Percentiles rank a stretch among this genome's conserved stretches.
phyloP scores from a whole-genome alignment of 2,888 invertebrate genomes.

The Parnassius glacialis region DNA sequence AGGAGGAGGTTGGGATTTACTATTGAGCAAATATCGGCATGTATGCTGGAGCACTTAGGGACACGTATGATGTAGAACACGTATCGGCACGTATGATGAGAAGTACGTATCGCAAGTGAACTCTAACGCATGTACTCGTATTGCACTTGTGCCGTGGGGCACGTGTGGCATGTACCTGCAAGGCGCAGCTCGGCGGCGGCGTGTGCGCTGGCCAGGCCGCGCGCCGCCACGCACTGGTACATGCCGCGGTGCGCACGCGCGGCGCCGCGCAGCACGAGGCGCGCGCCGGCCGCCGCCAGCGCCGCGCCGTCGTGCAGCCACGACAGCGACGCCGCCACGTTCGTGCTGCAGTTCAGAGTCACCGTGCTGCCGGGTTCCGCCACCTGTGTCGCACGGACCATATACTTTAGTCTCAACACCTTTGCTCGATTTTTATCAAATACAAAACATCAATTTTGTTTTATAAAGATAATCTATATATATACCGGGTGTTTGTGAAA shows the following conservation, averaged over 20 bases:
- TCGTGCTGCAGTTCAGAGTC: slow-evolving; percentile 84
- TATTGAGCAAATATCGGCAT: no score
- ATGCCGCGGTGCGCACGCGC: slow-evolving; percentile 89
- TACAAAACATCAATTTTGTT: no score
- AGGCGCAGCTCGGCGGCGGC: slow-evolving; percentile 88
- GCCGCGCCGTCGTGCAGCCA: slow-evolving; percentile 87
- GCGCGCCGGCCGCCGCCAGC: slow-evolving; percentile 53
- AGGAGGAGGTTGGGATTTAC: no score
- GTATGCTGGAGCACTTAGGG: no score
- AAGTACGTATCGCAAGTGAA: background rate
- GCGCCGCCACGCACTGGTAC: slow-evolving; percentile 92
- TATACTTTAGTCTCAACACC: no score
- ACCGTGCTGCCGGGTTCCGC: slow-evolving; percentile 86
- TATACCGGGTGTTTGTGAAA: no score
- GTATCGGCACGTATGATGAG: background rate
- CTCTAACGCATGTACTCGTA: no score
- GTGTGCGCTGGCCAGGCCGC: slow-evolving; percentile 85
- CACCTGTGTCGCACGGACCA: slow-evolving; percentile 56
- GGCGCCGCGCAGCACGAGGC: slow-evolving; percentile 66
- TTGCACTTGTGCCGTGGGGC: no score
- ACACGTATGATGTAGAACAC: background rate
- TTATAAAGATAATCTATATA: no score
- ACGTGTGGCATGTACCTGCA: slow-evolving; percentile 80
- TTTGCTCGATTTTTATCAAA: no score
- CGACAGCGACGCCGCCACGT: slow-evolving; percentile 71